phyloP scores from a whole-genome alignment of 2,888 invertebrate species.

The Lepas anatifera region DNA sequence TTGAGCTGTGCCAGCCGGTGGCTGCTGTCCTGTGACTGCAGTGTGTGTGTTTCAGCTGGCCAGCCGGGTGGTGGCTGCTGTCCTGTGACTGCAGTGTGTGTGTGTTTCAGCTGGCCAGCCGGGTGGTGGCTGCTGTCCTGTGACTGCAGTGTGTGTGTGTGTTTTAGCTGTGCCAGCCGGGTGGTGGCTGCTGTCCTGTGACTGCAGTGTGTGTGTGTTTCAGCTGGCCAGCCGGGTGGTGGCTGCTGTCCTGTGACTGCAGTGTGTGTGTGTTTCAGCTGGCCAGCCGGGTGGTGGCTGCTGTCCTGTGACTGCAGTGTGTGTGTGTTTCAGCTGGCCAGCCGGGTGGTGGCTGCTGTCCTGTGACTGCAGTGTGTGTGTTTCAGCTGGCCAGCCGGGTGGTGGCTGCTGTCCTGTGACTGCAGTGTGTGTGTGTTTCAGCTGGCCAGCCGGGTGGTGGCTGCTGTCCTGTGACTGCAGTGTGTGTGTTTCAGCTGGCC shows the following conservation, averaged over 20 bases:
- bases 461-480: no score
- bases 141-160: no score
- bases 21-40: no score
- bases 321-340: constrained; percentile 32
- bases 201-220: constrained; percentile 49
- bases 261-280: no score
- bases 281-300: constrained; percentile 46
- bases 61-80: not conserved
- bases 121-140: no score
- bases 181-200: constrained; percentile 53
- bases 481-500: not conserved
- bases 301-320: constrained; percentile 54
- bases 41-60: not conserved
- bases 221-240: no score
- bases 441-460: no score
- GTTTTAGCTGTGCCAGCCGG: constrained; percentile 37
- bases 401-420: constrained; percentile 53
- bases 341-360: no score
- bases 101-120: not conserved
- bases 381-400: constrained; percentile 38
- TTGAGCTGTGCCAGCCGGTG: not conserved
- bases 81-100: not conserved
- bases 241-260: no score
- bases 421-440: constrained; percentile 48
- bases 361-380: no score